Percentiles rank a stretch among this genome's conserved stretches.
Conservation (phyloP, 2,888 invertebrate genomes). For the Pteria penguin region DNA sequence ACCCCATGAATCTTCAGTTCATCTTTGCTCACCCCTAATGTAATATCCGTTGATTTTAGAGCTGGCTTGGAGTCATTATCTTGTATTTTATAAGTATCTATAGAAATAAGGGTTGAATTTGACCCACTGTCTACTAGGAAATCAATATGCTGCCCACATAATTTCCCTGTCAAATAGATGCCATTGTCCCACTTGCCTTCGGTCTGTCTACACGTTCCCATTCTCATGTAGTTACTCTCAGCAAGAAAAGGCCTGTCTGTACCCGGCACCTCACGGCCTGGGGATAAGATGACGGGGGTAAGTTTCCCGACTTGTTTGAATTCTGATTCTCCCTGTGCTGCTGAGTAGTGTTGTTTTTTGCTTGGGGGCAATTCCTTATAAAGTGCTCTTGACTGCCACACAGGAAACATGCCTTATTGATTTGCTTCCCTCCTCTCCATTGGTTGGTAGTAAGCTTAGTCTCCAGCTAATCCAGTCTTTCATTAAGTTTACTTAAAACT, state of each 20-base stretch:
- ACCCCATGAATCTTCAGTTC: not conserved
- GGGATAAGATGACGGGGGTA: not conserved
- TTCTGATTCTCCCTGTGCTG: not conserved
- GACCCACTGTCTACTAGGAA: slow-evolving; percentile 21
- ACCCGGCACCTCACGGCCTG: slow-evolving; percentile 13
- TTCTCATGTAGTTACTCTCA: not conserved
- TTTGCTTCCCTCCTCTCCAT: not conserved
- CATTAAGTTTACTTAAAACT: not conserved
- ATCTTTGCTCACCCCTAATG: not conserved
- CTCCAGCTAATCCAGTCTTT: not conserved
- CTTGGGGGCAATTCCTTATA: not conserved
- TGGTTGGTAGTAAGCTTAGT: not conserved
- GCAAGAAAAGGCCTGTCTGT: not conserved
- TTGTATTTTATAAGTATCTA: not conserved
- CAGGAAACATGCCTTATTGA: not conserved
- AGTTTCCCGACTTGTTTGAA: not conserved
- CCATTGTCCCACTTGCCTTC: slow-evolving; percentile 2
- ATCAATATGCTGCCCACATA: not conserved
- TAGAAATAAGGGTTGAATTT: not conserved
- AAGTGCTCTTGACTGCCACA: not conserved
- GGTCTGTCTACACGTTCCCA: not conserved
- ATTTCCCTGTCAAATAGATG: not conserved
- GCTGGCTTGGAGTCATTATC: not conserved
- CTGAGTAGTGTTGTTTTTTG: not conserved
- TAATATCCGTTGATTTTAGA: not conserved